These are phyloP conservation scores for Alosa sapidissima DNA, from an alignment of 2,797 vertebrate genomes.

Conservation along the genomic window DNA sequence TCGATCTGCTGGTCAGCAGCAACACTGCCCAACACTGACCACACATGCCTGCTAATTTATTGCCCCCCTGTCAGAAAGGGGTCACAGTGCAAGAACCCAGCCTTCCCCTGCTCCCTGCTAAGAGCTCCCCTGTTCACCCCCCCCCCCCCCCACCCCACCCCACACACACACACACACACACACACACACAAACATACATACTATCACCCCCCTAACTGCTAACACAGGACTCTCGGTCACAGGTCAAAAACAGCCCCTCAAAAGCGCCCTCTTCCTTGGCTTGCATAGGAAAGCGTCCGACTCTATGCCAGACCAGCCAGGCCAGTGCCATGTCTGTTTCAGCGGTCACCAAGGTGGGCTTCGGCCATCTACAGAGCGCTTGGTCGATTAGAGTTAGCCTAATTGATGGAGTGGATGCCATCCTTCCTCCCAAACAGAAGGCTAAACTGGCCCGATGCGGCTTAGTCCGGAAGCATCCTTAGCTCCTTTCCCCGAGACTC, in stretches of 20 bases:
- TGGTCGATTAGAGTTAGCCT: conserved; percentile 37
- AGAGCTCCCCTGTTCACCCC: conserved; percentile 59
- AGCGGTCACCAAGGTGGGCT: background rate
- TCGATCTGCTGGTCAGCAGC: background rate
- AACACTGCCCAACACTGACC: conserved; percentile 61
- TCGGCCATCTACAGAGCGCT: conserved; percentile 39
- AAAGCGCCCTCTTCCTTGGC: background rate
- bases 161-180: background rate
- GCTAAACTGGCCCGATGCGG: conserved; percentile 46
- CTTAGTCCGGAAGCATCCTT: conserved; percentile 40
- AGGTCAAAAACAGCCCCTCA: background rate
- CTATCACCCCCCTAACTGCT: background rate
- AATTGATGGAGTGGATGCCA: conserved; percentile 57
- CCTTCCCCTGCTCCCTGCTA: conserved; percentile 64
- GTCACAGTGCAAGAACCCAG: conserved; percentile 71
- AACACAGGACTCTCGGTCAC: background rate
- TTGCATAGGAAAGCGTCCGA: background rate
- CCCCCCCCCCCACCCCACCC: background rate
- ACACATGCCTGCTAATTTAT: conserved; percentile 75
- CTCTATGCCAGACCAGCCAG: background rate
- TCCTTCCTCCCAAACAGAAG: conserved; percentile 51
- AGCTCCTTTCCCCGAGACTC: conserved; percentile 20
- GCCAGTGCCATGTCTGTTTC: background rate
- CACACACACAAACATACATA: background rate
- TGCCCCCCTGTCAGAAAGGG: conserved; percentile 59